phyloP scores from a whole-genome alignment of 2,113 vertebrate genomes.

The Protobothrops flavoviridis region DNA sequence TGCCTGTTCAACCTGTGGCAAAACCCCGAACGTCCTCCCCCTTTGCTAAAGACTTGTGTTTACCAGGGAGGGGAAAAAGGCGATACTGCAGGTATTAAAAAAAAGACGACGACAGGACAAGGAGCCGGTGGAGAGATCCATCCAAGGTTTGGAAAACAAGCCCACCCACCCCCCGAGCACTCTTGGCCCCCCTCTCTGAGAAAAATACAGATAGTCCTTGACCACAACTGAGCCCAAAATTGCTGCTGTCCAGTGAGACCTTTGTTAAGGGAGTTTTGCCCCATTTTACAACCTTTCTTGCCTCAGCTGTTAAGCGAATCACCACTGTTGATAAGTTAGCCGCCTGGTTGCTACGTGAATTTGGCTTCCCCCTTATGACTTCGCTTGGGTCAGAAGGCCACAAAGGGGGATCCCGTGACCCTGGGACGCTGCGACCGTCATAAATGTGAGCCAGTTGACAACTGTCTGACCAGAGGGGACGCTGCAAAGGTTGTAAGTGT shows the following conservation, averaged over 20 bases:
- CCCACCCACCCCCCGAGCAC: not conserved
- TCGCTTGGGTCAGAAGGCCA: not conserved
- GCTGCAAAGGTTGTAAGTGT: not conserved
- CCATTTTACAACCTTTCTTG: not conserved
- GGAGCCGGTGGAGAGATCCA: conserved; percentile 47
- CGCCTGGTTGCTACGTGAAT: not conserved
- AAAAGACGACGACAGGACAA: conserved; percentile 61
- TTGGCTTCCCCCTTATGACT: not conserved
- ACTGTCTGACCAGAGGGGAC: not conserved
- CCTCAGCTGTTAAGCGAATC: not conserved
- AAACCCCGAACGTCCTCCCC: not conserved
- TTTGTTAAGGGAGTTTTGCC: not conserved
- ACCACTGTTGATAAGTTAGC: too few relatives aligned
- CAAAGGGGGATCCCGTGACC: not conserved
- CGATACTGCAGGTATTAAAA: conserved; percentile 66
- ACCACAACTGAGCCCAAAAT: not conserved
- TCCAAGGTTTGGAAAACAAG: conserved; percentile 9
- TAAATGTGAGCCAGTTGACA: not conserved
- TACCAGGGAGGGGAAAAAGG: conserved; percentile 63
- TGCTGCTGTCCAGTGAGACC: not conserved
- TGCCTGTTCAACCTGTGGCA: not conserved
- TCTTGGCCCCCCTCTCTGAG: not conserved
- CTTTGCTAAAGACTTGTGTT: conserved; percentile 63
- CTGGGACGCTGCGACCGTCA: not conserved
- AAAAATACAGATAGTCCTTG: not conserved